phyloP scores from a whole-genome alignment of 92 coral and sea anemone genomes.

The Pocillopora grandis region DNA sequence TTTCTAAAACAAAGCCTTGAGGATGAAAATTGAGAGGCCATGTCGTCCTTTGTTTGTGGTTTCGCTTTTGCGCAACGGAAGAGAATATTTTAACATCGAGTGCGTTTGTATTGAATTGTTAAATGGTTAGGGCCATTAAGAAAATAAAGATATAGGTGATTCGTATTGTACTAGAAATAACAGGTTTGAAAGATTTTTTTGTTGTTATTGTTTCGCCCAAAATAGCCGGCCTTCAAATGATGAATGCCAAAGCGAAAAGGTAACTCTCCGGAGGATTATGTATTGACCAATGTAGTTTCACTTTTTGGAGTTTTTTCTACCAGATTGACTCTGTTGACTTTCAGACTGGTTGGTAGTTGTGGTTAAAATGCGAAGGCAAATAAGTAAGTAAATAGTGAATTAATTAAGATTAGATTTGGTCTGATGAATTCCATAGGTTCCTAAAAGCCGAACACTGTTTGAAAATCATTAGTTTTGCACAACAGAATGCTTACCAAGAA shows the following conservation, averaged over 20 bases:
- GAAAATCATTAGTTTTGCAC: background rate
- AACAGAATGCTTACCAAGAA: background rate
- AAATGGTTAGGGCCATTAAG: background rate
- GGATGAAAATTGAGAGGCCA: background rate
- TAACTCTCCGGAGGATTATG: no score
- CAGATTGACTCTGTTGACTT: constrained; percentile 1
- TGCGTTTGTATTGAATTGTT: background rate
- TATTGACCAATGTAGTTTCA: background rate
- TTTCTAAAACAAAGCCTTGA: background rate
- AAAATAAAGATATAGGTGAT: constrained; percentile 1
- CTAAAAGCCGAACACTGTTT: background rate
- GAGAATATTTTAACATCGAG: background rate
- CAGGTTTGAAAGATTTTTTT: background rate
- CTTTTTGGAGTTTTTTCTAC: background rate
- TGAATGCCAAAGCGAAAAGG: no score
- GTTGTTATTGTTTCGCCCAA: background rate
- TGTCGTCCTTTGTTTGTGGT: background rate
- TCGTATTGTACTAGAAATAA: background rate
- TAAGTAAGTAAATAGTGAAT: background rate
- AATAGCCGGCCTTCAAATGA: no score
- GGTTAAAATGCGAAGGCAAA: background rate
- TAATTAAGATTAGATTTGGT: constrained; percentile 10
- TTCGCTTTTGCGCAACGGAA: background rate
- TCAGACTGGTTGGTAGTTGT: background rate
- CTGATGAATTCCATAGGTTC: constrained; percentile 3